Evolutionary conservation across 2,888 invertebrate species (phyloP).

Genomic region (Atrina japonica): DNA sequence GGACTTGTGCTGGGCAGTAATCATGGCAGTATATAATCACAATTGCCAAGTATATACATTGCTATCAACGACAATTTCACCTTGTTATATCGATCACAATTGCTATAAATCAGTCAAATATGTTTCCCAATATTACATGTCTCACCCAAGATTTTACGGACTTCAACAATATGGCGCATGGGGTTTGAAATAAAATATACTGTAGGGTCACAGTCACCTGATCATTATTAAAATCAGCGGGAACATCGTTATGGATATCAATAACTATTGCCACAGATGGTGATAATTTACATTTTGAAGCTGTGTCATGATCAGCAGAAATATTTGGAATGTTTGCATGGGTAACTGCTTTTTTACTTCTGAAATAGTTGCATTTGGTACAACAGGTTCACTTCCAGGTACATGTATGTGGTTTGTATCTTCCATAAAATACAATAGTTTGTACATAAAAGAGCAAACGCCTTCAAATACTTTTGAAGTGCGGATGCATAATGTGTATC

Average conservation of each 20-base stretch:
- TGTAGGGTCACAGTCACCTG: constrained; percentile 6
- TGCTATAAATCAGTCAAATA: too few relatives aligned
- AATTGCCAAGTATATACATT: too few relatives aligned
- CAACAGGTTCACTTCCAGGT: too few relatives aligned
- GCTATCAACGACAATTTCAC: too few relatives aligned
- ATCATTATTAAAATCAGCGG: constrained; percentile 16
- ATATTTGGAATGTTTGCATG: constrained; percentile 7
- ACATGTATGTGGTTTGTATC: too few relatives aligned
- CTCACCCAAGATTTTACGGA: not conserved
- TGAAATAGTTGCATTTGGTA: too few relatives aligned
- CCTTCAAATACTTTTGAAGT: not conserved
- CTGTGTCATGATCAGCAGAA: constrained; percentile 14
- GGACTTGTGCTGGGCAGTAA: too few relatives aligned
- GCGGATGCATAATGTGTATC: not conserved
- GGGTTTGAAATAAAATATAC: constrained; percentile 6
- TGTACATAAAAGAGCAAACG: not conserved
- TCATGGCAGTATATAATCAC: too few relatives aligned
- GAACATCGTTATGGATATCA: not conserved
- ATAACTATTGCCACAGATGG: not conserved
- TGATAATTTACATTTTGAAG: constrained; percentile 7
- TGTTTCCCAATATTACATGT: too few relatives aligned
- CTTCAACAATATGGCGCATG: constrained; percentile 15
- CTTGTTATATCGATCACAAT: too few relatives aligned
- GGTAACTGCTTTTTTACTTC: constrained; percentile 8
- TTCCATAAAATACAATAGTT: constrained; percentile 1